Base-by-base conservation (phyloP, 2,888 invertebrate genomes). In the Rhagonycha lutea region DNA sequence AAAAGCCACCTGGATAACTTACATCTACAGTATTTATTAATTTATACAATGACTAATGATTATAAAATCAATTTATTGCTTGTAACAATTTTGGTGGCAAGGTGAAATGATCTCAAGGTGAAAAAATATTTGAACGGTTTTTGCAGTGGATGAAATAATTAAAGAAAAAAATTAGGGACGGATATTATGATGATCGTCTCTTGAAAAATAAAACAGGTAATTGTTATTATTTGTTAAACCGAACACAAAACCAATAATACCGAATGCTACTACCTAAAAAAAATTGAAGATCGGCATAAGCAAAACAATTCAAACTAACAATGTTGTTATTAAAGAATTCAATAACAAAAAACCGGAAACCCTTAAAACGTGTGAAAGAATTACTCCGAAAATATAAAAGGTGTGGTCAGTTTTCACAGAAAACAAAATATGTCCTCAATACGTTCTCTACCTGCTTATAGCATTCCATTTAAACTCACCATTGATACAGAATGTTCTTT, bases 391-490 rank as follows among this genome's bases (percentile, higher is more conserved):
- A 82, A 82, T 81, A 86, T 86, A 86, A 87, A 86, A 87, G 87
- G 87, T 87, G 87, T 87, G 87, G 87, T 87, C 87, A 87, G 86
- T 87, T 87, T 86, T 87, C 86, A 86, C 84, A 86, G 87, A 87
- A 87, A 86, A 86, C 86, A 87, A 87, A 87, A 86, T 85, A 82
- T 82, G 80, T 81, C 80, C 79, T 81, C 81, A 80, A 79, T 80
- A 74, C 78, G 72, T 78, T 80, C 75, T 80, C 85, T 86, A 86
- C 82, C 85, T 83, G 82, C 81, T n/a, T 79, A 79, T 83, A 80
- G 81, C 86, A 87, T 86, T 86, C 87, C 86, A 82, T 81, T 81
- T 84, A 84, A 84, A 84, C 83, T 83, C 82, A 83, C 86, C 86
- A 86, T 86, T 87, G 86, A 86, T 85, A 85, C 84, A 83, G 85